Percentiles rank a stretch among this genome's conserved stretches.
Evolutionary conservation across 2,113 vertebrate genomes (phyloP).

Genomic region (Actenoides lindsayi): DNA sequence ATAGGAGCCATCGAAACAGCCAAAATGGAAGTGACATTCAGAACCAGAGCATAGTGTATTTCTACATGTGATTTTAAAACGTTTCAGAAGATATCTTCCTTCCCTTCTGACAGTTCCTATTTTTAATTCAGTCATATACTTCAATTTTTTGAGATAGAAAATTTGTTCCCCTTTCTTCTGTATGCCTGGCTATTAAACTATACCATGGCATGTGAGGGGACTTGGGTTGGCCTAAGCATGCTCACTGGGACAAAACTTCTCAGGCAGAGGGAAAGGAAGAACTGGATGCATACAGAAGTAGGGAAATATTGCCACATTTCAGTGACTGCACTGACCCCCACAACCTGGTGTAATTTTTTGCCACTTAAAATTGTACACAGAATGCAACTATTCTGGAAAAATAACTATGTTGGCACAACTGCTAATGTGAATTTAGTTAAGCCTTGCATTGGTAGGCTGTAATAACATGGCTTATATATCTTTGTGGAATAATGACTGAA

Average conservation of each 20-base stretch:
- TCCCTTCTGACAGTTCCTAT: background rate
- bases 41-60: background rate
- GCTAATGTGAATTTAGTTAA: background rate
- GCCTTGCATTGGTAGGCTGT: background rate
- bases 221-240: background rate
- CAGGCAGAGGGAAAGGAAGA: background rate
- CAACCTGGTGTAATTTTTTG: background rate
- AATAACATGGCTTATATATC: background rate
- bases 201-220: no score
- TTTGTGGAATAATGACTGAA: no score
- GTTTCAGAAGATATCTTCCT: background rate
- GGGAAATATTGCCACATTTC: background rate
- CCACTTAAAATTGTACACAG: background rate
- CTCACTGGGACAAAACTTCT: background rate
- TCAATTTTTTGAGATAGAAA: background rate
- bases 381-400: background rate
- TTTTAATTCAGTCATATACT: background rate
- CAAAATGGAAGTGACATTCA: conserved; percentile 16
- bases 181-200: background rate
- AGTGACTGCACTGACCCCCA: background rate
- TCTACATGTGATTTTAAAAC: background rate
- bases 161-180: background rate
- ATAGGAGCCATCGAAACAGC: background rate
- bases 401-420: background rate
- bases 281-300: background rate